Evolutionary conservation across 2,888 invertebrate genomes (phyloP).

Genomic region (Scrobipalpa costella): DNA sequence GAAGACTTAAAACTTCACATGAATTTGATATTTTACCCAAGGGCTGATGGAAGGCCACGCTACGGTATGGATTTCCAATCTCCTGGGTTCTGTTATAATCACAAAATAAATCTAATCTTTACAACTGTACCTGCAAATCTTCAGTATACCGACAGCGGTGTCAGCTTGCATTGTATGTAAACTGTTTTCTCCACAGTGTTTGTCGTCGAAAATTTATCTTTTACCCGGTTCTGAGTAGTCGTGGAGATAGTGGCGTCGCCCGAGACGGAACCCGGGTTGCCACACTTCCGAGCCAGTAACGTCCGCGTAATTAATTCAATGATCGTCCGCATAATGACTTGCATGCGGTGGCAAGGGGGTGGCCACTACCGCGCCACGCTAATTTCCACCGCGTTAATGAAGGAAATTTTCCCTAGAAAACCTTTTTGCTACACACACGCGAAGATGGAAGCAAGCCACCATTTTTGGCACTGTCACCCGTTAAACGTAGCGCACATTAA

Average conservation of each 20-base stretch:
- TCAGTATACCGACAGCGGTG: too few relatives aligned
- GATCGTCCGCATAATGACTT: constrained; percentile 79
- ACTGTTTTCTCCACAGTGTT: neutral
- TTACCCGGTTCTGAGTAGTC: neutral
- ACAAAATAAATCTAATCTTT: too few relatives aligned
- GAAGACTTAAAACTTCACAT: too few relatives aligned
- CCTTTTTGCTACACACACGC: constrained; percentile 66
- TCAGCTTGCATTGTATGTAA: neutral
- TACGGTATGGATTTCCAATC: neutral
- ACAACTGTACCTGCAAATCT: too few relatives aligned
- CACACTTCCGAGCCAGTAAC: constrained; percentile 59
- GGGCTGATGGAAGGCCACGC: too few relatives aligned
- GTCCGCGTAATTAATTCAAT: constrained; percentile 76
- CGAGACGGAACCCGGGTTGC: constrained; percentile 42
- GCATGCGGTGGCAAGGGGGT: constrained; percentile 62
- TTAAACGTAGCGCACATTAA: constrained; percentile 72
- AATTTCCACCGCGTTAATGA: constrained; percentile 70
- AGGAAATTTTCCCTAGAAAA: constrained; percentile 61
- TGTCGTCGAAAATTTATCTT: neutral
- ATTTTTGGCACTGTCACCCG: constrained; percentile 72
- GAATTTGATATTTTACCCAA: neutral
- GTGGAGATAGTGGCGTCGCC: constrained; percentile 18
- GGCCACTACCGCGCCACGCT: constrained; percentile 67
- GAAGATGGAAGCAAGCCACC: constrained; percentile 37
- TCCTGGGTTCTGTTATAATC: too few relatives aligned